phyloP scores from a whole-genome alignment of 2,888 invertebrate species.

The Plebejus anna region DNA sequence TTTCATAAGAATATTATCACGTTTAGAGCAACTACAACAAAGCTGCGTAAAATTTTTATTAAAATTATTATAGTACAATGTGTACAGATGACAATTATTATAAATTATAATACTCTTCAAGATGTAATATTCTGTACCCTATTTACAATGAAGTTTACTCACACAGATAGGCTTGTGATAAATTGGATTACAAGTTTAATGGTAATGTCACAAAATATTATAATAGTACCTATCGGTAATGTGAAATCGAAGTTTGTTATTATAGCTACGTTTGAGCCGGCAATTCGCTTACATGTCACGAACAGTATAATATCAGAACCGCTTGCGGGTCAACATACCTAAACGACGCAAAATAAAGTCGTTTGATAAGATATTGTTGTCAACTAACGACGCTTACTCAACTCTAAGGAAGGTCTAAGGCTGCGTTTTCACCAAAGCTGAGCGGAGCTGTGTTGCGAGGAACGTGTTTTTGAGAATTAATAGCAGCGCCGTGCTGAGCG shows the following conservation, averaged over 20 bases:
- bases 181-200: not conserved
- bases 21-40: no score
- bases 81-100: not conserved
- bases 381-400: not conserved
- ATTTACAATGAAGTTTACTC: not conserved
- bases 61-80: no score
- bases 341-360: slow-evolving; percentile 1
- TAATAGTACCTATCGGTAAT: not conserved
- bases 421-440: no score
- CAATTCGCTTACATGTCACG: slow-evolving; percentile 14
- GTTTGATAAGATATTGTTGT: slow-evolving; percentile 14
- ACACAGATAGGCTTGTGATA: not conserved
- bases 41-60: no score
- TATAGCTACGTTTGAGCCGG: slow-evolving; percentile 6
- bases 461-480: no score
- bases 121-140: not conserved
- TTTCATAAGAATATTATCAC: no score
- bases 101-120: no score
- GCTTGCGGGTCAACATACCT: not conserved
- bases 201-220: not conserved
- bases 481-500: no score
- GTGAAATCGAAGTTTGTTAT: slow-evolving; percentile 1
- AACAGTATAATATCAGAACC: not conserved
- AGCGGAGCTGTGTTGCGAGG: no score
- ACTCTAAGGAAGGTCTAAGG: no score